Evolutionary conservation across 2,888 invertebrate species (phyloP).

Genomic region (Parnassius apollo): DNA sequence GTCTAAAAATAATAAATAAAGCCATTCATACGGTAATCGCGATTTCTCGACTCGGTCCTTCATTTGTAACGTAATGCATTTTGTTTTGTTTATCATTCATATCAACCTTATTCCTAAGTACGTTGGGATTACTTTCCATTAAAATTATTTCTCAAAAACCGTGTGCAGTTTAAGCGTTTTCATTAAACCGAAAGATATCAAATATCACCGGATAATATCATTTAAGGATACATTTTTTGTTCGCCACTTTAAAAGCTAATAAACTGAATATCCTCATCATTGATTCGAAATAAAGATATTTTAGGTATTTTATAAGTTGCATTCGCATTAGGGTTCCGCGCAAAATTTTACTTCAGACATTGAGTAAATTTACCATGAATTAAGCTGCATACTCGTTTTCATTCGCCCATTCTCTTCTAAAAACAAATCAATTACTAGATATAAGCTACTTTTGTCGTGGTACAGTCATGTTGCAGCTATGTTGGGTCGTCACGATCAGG

Average conservation of each 20-base stretch:
- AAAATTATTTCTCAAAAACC: conserved; percentile 3
- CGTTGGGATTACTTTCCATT: conserved; percentile 25
- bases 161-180: conserved; percentile 29
- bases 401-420: too few relatives aligned
- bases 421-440: too few relatives aligned
- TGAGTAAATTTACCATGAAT: too few relatives aligned
- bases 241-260: conserved; percentile 28
- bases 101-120: conserved; percentile 13
- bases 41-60: conserved; percentile 40
- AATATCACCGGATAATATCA: conserved; percentile 28
- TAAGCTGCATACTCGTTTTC: too few relatives aligned
- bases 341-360: too few relatives aligned
- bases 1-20: conserved; percentile 58
- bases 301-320: conserved; percentile 11
- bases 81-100: conserved; percentile 14
- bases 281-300: conserved; percentile 27
- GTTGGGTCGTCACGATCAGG: too few relatives aligned
- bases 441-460: too few relatives aligned
- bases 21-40: conserved; percentile 55
- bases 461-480: too few relatives aligned
- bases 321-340: conserved; percentile 13
- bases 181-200: conserved; percentile 33
- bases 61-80: conserved; percentile 38
- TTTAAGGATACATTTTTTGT: conserved; percentile 19
- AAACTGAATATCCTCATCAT: conserved; percentile 21